Evolutionary conservation across 1,140 invertebrate genomes (phyloP).

Genomic region (Ostrea denselamellosa): DNA sequence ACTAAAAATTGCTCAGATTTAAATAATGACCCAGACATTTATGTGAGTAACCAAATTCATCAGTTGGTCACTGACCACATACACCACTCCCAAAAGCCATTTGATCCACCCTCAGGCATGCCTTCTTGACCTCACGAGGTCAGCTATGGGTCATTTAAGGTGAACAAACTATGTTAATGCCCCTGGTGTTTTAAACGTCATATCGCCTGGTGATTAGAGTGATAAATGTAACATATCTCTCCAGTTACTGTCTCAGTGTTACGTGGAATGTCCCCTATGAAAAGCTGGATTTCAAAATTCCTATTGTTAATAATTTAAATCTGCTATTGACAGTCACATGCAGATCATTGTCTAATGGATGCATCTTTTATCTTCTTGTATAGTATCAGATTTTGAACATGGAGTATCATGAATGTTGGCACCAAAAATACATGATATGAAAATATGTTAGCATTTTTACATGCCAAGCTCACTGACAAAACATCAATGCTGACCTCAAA

Average conservation of each 20-base stretch:
- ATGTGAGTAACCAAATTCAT: neutral
- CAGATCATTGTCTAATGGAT: too few species aligned
- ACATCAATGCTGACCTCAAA: too few species aligned
- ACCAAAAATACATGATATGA: too few species aligned
- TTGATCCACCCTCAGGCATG: neutral
- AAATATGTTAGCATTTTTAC: too few species aligned
- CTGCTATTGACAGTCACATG: too few species aligned
- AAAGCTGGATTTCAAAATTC: neutral
- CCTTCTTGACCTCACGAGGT: constrained; percentile 14
- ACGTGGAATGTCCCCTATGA: neutral
- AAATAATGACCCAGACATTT: neutral
- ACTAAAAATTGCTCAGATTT: too few species aligned
- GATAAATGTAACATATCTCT: constrained; percentile 17
- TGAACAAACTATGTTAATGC: constrained; percentile 13
- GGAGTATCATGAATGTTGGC: too few species aligned
- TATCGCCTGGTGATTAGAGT: neutral
- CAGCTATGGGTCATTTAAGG: neutral
- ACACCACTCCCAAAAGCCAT: neutral
- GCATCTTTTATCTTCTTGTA: too few species aligned
- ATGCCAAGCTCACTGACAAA: too few species aligned
- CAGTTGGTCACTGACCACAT: neutral
- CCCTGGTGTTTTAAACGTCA: neutral
- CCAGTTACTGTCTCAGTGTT: neutral
- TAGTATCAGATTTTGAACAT: too few species aligned
- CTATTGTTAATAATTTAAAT: constrained; percentile 11